Evolutionary conservation across 2,888 invertebrate species (phyloP).

Genomic region (Catocala fraxini): DNA sequence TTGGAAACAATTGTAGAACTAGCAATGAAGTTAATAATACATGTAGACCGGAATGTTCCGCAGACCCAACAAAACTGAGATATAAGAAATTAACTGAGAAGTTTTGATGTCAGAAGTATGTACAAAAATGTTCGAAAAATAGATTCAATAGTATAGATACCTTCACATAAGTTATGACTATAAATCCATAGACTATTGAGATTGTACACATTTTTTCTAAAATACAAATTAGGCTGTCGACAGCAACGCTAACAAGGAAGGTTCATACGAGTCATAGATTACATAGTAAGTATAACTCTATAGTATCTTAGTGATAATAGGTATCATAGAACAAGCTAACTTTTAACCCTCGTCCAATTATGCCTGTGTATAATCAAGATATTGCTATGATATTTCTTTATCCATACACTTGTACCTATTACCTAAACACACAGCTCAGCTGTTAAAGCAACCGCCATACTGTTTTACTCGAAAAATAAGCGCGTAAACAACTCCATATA

Average conservation of each 20-base stretch:
- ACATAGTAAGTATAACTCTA: no score
- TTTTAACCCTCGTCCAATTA: slow-evolving; percentile 15
- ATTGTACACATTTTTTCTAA: slow-evolving; percentile 32
- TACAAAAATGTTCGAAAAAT: slow-evolving; percentile 51
- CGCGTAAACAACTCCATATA: no score
- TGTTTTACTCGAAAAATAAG: no score
- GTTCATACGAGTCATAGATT: slow-evolving; percentile 14
- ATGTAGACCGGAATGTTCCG: no score
- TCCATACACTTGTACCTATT: no score
- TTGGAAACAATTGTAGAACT: slow-evolving; percentile 13
- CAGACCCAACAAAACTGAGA: background rate
- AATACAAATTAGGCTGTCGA: slow-evolving; percentile 32
- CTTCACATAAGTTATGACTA: slow-evolving; percentile 12
- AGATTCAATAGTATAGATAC: slow-evolving; percentile 32
- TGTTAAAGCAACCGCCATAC: no score
- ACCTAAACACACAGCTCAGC: no score
- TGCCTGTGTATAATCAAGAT: background rate
- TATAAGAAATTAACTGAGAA: background rate
- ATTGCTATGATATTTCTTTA: no score
- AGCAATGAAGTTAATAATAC: slow-evolving; percentile 1
- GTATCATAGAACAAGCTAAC: slow-evolving; percentile 31
- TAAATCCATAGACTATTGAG: slow-evolving; percentile 15
- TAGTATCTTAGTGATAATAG: slow-evolving; percentile 8
- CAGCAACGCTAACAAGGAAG: slow-evolving; percentile 32
- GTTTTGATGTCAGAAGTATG: slow-evolving; percentile 21